These are phyloP conservation scores for Diachasmimorpha longicaudata DNA, from an alignment of 1,140 invertebrate species.

Conservation along the genomic window DNA sequence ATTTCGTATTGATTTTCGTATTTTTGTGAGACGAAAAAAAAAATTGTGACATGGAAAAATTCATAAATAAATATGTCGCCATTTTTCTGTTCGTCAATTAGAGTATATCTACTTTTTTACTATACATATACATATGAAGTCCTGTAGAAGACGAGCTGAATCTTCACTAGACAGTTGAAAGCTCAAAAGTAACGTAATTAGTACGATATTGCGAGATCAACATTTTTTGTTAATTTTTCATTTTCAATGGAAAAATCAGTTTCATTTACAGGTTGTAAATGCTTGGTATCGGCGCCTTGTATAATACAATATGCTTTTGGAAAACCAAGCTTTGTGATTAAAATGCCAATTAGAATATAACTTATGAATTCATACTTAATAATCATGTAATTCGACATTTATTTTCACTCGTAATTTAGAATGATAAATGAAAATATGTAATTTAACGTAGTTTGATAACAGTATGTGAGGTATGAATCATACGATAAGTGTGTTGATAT, in stretches of 20 bases:
- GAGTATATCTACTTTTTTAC: not conserved
- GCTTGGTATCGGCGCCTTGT: not conserved
- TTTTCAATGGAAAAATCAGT: not conserved
- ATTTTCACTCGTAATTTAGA: constrained; percentile 17
- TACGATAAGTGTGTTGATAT: constrained; percentile 2
- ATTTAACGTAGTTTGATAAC: not conserved
- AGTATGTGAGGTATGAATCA: not conserved
- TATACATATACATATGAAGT: not conserved
- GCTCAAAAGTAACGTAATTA: not conserved
- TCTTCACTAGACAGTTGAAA: not conserved
- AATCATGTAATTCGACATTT: not conserved
- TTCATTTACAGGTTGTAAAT: not conserved
- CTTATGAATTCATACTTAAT: not conserved
- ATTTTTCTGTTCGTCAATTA: not conserved
- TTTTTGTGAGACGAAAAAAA: too few species aligned
- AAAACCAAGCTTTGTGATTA: not conserved
- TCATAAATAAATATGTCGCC: too few species aligned
- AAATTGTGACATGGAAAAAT: too few species aligned
- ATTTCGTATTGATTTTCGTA: too few species aligned
- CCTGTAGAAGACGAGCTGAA: constrained; percentile 30
- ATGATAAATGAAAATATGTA: constrained; percentile 6
- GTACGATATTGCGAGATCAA: not conserved
- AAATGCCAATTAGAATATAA: constrained; percentile 11
- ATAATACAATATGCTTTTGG: constrained; percentile 15
- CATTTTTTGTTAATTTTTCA: not conserved